phyloP scores from a whole-genome alignment of 1,140 invertebrate genomes.

The Drosophila sturtevanti region DNA sequence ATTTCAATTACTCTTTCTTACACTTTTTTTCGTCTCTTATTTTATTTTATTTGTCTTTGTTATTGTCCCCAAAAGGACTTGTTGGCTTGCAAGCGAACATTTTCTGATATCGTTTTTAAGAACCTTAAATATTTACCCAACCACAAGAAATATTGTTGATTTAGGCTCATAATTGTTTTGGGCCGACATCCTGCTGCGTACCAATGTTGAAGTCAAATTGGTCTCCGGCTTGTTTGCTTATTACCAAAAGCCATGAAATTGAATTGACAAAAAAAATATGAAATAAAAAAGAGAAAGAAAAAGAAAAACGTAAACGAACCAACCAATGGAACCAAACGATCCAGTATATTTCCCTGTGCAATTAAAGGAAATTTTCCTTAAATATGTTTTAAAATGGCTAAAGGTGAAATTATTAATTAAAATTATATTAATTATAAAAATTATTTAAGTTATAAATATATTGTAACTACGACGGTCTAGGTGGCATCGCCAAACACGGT shows the following conservation, averaged over 20 bases:
- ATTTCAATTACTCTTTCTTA: neutral
- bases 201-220: neutral
- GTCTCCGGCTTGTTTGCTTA: slow-evolving; percentile 2
- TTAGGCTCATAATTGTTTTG: slow-evolving; percentile 14
- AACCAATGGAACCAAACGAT: too few relatives aligned
- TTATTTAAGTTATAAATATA: too few relatives aligned
- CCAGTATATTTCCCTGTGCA: too few relatives aligned
- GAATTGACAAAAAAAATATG: neutral
- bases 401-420: too few relatives aligned
- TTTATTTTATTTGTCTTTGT: neutral
- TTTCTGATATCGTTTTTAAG: slow-evolving; percentile 9
- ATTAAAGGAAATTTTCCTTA: too few relatives aligned
- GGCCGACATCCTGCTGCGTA: neutral
- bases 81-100: neutral
- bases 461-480: too few relatives aligned
- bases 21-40: neutral
- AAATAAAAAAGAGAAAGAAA: neutral
- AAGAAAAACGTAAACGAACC: neutral
- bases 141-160: slow-evolving; percentile 9
- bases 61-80: slow-evolving; percentile 6
- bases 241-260: slow-evolving; percentile 3
- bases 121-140: slow-evolving; percentile 12
- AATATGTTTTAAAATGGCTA: too few relatives aligned
- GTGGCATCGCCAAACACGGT: too few relatives aligned
- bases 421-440: too few relatives aligned